A percentile compares a stretch with the other conserved stretches of the same genome.
Evolutionary conservation across 2,888 invertebrate genomes (phyloP).

Genomic region (Caradrina clavipalpis): DNA sequence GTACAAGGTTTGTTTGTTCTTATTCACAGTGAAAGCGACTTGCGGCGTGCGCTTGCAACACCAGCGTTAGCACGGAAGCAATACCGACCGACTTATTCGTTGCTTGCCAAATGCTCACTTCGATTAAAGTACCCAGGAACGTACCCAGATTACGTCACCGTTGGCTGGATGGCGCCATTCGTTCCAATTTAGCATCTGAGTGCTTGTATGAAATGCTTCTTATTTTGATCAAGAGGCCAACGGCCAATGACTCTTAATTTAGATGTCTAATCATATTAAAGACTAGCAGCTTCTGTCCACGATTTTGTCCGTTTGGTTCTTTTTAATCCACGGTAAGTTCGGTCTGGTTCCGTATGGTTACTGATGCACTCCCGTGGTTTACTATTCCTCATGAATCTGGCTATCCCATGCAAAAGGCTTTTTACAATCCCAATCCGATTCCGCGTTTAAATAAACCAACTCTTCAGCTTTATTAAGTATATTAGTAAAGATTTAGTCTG

Average conservation of each 20-base stretch:
- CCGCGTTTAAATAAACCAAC: too few relatives aligned
- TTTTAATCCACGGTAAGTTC: too few relatives aligned
- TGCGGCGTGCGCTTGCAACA: conserved; percentile 66
- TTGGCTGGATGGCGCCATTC: conserved; percentile 57
- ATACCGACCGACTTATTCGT: conserved; percentile 57
- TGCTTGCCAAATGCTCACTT: conserved; percentile 62
- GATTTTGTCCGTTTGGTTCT: too few relatives aligned
- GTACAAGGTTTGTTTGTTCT: conserved; percentile 57
- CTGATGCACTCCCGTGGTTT: too few relatives aligned
- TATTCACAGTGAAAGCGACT: conserved; percentile 75
- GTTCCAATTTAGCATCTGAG: conserved; percentile 58
- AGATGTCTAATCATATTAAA: conserved; percentile 41
- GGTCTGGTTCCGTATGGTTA: too few relatives aligned
- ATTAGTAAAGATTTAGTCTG: conserved; percentile 21
- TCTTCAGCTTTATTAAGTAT: too few relatives aligned
- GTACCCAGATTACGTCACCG: conserved; percentile 57
- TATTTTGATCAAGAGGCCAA: conserved; percentile 56
- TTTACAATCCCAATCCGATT: too few relatives aligned
- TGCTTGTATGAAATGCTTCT: conserved; percentile 58
- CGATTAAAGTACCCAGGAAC: conserved; percentile 52
- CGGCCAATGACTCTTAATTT: conserved; percentile 54
- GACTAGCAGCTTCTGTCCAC: too few relatives aligned
- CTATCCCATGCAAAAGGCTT: too few relatives aligned
- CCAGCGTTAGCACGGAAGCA: conserved; percentile 62
- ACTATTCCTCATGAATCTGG: too few relatives aligned